phyloP scores from a whole-genome alignment of 2,888 invertebrate species.

The Acleris sparsana region DNA sequence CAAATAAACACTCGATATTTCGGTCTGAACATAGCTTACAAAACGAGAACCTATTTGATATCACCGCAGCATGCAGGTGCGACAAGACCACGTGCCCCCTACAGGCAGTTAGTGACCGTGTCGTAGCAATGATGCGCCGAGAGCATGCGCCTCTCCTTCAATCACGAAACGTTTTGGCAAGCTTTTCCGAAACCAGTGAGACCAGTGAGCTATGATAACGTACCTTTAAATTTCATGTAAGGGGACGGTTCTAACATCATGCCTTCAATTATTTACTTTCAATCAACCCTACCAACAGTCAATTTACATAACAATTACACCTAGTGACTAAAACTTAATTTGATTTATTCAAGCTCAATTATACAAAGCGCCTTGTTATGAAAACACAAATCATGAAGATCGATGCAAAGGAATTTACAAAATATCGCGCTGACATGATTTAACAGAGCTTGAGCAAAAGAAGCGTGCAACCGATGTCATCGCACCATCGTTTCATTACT shows the following conservation, averaged over 20 bases:
- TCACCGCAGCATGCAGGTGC: constrained; percentile 12
- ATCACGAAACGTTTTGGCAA: constrained; percentile 25
- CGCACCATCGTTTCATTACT: constrained; percentile 34
- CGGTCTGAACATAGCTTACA: not conserved
- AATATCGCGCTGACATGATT: not conserved
- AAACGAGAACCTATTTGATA: not conserved
- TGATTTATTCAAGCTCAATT: constrained; percentile 24
- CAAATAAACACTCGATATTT: too few relatives aligned
- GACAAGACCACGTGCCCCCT: constrained; percentile 1
- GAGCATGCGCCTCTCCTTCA: constrained; percentile 50
- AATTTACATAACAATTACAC: constrained; percentile 8
- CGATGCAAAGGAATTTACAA: too few relatives aligned
- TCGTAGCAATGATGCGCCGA: constrained; percentile 41
- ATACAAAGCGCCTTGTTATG: not conserved
- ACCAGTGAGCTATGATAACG: not conserved
- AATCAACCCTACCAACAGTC: constrained; percentile 8
- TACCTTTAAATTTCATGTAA: constrained; percentile 4
- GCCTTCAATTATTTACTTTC: not conserved
- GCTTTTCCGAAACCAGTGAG: constrained; percentile 9
- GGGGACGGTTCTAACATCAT: constrained; percentile 3
- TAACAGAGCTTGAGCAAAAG: constrained; percentile 21
- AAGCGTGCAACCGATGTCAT: constrained; percentile 6
- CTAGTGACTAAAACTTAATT: constrained; percentile 1
- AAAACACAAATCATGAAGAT: too few relatives aligned
- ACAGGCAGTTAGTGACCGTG: not conserved